Evolutionary conservation across 2,113 vertebrate genomes (phyloP), one percentile per base, ranked within the genome.

Genomic region (Percina caprodes): DNA sequence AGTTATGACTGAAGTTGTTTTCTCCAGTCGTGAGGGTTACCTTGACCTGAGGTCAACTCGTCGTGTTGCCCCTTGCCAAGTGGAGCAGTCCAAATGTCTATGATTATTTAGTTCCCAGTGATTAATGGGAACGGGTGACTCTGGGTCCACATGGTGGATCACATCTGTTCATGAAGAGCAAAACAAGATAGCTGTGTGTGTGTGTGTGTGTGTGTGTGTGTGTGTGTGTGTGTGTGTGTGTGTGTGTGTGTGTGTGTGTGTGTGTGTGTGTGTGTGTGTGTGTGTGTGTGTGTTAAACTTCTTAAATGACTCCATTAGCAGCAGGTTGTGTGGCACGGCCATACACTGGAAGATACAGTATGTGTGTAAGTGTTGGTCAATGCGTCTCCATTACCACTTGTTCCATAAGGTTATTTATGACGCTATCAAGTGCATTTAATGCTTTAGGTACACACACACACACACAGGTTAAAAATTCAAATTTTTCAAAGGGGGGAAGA

Each of bases 341-440:
- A 14, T 11, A 13, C 45, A 23, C 26, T 30, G 16, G 60, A 23
- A 54, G 26, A 55, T 42, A 68, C 33, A 35, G 14, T 62, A 14
- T 65, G 26, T 68, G 72, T 69, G 46, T 45, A 39, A 33, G 58
- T 71, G 35, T 70, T 54, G 60, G 60, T 68, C 42, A 67, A 3
- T 60, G 69, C 67, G 72, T 68, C 45, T 24, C 46, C 51, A 55
- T 33, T 76, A 46, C 62, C 52, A 55, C 18, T 18, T 2, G 42
- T n/a, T 23, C 23, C 11, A 46, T 16, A 48, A 18, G 14, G 24
- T 59, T 68, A 67, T 68, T 67, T 58, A 68, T 77, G 63, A 68
- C 49, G 42, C 63, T 49, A 14, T 58, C 19, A 26, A 65, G 58
- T 70, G 70, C 46, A 70, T 79, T 69, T 74, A 45, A 70, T 75